A percentile compares a stretch with the other conserved stretches of the same genome.
Conservation (phyloP, 1,140 invertebrate species). For the Plutomurus gul region DNA sequence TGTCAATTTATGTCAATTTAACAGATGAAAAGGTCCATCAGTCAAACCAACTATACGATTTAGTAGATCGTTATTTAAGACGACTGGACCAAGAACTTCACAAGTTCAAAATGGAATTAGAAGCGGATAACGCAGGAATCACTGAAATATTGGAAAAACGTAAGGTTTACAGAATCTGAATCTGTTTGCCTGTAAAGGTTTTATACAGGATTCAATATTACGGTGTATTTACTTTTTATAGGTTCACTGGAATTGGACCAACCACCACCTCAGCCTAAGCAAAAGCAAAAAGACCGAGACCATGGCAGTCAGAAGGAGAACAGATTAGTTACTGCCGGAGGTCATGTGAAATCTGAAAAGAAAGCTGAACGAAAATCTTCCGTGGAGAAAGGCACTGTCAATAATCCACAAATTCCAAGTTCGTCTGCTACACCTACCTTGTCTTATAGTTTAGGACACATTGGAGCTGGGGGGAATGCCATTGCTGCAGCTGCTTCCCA, state of each 20-base stretch:
- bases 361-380: conserved; percentile 42
- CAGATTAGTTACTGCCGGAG: conserved; percentile 58
- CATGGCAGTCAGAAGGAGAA: conserved; percentile 64
- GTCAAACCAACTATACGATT: conserved; percentile 90
- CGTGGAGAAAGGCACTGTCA: conserved; percentile 16
- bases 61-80: conserved; percentile 89
- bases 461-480: conserved; percentile 78
- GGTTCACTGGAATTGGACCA: conserved; percentile 78
- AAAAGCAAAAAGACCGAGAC: neutral
- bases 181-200: too few species aligned
- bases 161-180: conserved; percentile 49
- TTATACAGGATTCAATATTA: too few species aligned
- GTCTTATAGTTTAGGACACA: conserved; percentile 69
- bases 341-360: conserved; percentile 46
- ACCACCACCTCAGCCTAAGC: conserved; percentile 61
- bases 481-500: conserved; percentile 93
- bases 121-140: conserved; percentile 96
- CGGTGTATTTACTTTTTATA: conserved; percentile 17
- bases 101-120: conserved; percentile 97
- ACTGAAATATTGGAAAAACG: conserved; percentile 92
- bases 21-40: conserved; percentile 77
- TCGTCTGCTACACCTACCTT: conserved; percentile 57
- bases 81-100: conserved; percentile 90
- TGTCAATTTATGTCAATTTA: conserved; percentile 32
- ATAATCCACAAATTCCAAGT: conserved; percentile 43